Evolutionary conservation across 2,888 invertebrate genomes (phyloP).

Genomic region (Metopia argyrocephala): DNA sequence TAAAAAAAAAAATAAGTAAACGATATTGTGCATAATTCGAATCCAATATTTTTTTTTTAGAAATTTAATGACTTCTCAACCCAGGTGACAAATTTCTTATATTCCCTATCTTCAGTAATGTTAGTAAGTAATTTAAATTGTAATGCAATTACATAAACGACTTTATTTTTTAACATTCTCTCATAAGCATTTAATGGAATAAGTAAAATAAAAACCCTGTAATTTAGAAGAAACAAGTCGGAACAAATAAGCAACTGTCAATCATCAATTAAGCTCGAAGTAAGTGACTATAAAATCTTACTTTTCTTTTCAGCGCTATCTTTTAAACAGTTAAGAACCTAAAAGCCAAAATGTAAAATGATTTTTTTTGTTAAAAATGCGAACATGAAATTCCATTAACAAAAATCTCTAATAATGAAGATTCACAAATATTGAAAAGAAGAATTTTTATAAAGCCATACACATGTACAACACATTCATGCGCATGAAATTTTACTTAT

Average conservation of each 20-base stretch:
- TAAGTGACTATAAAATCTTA: conserved; percentile 21
- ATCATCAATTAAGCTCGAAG: conserved; percentile 5
- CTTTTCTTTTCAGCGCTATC: not conserved
- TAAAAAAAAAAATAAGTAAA: too few species aligned
- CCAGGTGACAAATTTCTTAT: too few species aligned
- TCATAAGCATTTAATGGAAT: too few species aligned
- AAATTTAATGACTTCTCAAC: too few species aligned
- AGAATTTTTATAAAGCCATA: conserved; percentile 41
- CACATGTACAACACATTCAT: conserved; percentile 5
- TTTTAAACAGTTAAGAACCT: not conserved
- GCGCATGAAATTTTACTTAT: not conserved
- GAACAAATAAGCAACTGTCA: conserved; percentile 10
- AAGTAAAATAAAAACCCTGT: too few species aligned
- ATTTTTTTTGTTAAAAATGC: conserved; percentile 16
- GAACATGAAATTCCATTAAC: conserved; percentile 50
- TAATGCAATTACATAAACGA: conserved; percentile 17
- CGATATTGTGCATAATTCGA: too few species aligned
- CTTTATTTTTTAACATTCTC: too few species aligned
- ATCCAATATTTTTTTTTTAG: too few species aligned
- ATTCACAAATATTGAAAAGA: conserved; percentile 32
- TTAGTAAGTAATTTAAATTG: conserved; percentile 44
- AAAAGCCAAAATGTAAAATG: conserved; percentile 9
- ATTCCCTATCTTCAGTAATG: too few species aligned
- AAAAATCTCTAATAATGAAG: conserved; percentile 21
- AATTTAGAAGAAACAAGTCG: too few species aligned